Percentiles rank a stretch among this genome's conserved stretches.
phyloP scores from a whole-genome alignment of 2,797 vertebrate genomes.

The Masticophis lateralis region DNA sequence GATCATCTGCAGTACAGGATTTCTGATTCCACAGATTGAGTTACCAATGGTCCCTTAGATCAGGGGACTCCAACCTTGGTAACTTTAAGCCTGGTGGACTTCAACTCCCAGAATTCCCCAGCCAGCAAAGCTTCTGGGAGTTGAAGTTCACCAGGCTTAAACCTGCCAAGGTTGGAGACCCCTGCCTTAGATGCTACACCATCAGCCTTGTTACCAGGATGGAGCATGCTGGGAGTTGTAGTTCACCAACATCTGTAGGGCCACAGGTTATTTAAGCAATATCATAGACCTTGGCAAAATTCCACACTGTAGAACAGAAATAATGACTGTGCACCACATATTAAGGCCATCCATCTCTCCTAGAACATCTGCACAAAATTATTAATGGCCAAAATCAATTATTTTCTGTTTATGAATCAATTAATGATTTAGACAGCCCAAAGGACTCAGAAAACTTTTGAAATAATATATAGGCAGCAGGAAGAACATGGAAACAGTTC shows the following conservation, averaged over 20 bases:
- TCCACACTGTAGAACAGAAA: constrained; percentile 22
- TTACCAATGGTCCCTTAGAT: not conserved
- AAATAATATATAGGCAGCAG: constrained; percentile 44
- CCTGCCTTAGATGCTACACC: not conserved
- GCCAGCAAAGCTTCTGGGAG: too few relatives aligned
- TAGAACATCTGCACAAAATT: constrained; percentile 45
- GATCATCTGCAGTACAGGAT: not conserved
- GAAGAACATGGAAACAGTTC: constrained; percentile 13
- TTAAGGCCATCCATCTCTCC: constrained; percentile 20
- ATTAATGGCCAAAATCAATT: constrained; percentile 52
- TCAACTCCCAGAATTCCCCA: too few relatives aligned
- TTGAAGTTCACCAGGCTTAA: too few relatives aligned
- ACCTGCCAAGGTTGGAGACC: too few relatives aligned
- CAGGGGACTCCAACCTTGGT: too few relatives aligned
- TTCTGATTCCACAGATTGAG: not conserved
- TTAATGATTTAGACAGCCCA: constrained; percentile 51
- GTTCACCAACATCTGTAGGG: not conserved
- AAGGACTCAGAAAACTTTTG: constrained; percentile 42
- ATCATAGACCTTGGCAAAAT: not conserved
- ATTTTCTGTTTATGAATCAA: not conserved
- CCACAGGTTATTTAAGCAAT: not conserved
- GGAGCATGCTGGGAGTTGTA: not conserved
- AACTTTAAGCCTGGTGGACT: too few relatives aligned
- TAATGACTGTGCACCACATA: constrained; percentile 10
- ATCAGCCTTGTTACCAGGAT: not conserved